A percentile compares a stretch with the other conserved stretches of the same genome.
These are phyloP conservation scores for Crypturellus tataupa DNA, from an alignment of 2,797 vertebrate genomes.

Conservation along the genomic window DNA sequence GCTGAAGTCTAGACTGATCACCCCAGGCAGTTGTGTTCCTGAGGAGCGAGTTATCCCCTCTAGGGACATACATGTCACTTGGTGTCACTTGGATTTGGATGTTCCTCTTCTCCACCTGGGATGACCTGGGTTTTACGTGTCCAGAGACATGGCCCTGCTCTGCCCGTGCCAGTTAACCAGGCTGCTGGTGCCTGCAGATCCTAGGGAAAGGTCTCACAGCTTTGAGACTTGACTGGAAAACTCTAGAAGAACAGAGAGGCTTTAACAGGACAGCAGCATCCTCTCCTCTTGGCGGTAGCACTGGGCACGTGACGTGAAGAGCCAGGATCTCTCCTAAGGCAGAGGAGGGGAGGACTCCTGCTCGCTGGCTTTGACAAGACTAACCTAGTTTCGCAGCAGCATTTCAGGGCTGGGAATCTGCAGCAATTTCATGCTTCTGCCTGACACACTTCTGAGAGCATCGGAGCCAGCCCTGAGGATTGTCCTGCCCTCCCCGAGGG, in stretches of 20 bases:
- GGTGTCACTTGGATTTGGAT: too few species aligned
- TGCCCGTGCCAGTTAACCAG: too few species aligned
- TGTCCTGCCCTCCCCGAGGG: neutral
- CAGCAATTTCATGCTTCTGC: neutral
- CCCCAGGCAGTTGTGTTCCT: too few species aligned
- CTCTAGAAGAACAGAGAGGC: neutral
- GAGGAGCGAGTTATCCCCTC: too few species aligned
- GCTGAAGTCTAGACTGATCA: too few species aligned
- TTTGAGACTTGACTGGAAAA: neutral
- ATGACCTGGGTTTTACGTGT: too few species aligned
- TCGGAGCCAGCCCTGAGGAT: neutral
- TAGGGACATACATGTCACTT: too few species aligned
- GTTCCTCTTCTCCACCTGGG: too few species aligned
- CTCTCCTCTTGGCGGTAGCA: fast-evolving
- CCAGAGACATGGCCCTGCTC: too few species aligned
- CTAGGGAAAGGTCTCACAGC: neutral
- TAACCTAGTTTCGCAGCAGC: fast-evolving
- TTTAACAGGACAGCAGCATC: neutral
- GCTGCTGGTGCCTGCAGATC: too few species aligned
- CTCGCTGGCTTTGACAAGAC: fast-evolving
- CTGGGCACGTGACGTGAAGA: fast-evolving
- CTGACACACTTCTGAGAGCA: neutral
- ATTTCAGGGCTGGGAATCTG: neutral
- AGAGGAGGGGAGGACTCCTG: neutral
- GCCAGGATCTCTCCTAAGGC: fast-evolving